Evolutionary conservation across 2,797 vertebrate species (phyloP).

Genomic region (Enteromius trimaculatus): DNA sequence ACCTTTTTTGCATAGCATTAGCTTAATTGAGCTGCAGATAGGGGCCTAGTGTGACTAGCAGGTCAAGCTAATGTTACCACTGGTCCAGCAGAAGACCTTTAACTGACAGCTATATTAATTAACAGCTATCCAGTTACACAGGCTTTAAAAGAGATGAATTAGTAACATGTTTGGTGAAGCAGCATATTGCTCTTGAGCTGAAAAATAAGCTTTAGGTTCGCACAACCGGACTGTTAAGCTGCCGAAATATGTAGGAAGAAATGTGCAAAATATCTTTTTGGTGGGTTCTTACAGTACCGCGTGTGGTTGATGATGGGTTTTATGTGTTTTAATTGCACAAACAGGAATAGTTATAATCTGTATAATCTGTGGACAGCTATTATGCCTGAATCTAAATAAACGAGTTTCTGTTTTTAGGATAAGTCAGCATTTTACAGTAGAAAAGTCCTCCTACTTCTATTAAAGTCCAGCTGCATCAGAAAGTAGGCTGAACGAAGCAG

Average conservation of each 20-base stretch:
- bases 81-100: constrained; percentile 86
- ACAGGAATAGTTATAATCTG: constrained; percentile 7
- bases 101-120: constrained; percentile 97
- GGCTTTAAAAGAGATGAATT: constrained; percentile 83
- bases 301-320: not conserved
- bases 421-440: constrained; percentile 47
- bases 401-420: not conserved
- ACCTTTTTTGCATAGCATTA: constrained; percentile 97
- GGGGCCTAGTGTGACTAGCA: constrained; percentile 77
- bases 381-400: not conserved
- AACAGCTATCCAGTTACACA: constrained; percentile 90
- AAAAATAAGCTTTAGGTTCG: not conserved
- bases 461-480: constrained; percentile 59
- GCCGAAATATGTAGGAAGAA: not conserved
- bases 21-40: constrained; percentile 91
- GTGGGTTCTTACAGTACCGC: not conserved
- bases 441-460: constrained; percentile 53
- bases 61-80: constrained; percentile 88
- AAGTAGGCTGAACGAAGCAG: constrained; percentile 66
- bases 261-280: not conserved
- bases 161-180: constrained; percentile 76
- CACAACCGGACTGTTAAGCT: not conserved
- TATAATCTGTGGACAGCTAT: not conserved
- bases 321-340: constrained; percentile 8
- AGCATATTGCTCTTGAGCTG: constrained; percentile 36